Conservation (phyloP, 2,888 invertebrate genomes). For the Eupithecia abbreviata region DNA sequence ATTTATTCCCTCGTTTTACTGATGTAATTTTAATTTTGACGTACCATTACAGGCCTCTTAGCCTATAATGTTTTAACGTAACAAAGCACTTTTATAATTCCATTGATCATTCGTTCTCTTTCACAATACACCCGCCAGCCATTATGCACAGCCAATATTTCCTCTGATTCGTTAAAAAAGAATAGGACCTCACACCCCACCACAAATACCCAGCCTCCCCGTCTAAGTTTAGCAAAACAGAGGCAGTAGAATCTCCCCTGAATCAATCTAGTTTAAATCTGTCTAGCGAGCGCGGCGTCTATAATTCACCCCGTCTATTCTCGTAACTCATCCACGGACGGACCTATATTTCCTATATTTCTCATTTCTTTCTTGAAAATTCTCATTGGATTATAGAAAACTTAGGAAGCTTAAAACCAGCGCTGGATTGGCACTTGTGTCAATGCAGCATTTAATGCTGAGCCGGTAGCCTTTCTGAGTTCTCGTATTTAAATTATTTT, state of each 20-base stretch:
- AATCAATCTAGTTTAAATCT: slow-evolving; percentile 34
- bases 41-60: too few species aligned
- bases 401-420: not conserved
- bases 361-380: not conserved
- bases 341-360: not conserved
- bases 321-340: slow-evolving; percentile 29
- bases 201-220: not conserved
- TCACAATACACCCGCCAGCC: not conserved
- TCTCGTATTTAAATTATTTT: too few species aligned
- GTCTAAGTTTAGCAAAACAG: slow-evolving; percentile 2
- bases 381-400: not conserved
- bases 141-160: not conserved
- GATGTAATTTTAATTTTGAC: too few species aligned
- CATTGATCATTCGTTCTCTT: not conserved
- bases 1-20: too few species aligned
- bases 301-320: slow-evolving; percentile 52
- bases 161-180: not conserved
- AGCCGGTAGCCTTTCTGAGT: too few species aligned
- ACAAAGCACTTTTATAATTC: too few species aligned
- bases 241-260: slow-evolving; percentile 5
- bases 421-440: too few species aligned
- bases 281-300: slow-evolving; percentile 37
- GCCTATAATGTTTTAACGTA: too few species aligned
- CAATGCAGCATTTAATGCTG: too few species aligned
- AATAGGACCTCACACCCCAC: not conserved